phyloP scores from a whole-genome alignment of 2,888 invertebrate species.

The Pycnomerus fuliginosus region DNA sequence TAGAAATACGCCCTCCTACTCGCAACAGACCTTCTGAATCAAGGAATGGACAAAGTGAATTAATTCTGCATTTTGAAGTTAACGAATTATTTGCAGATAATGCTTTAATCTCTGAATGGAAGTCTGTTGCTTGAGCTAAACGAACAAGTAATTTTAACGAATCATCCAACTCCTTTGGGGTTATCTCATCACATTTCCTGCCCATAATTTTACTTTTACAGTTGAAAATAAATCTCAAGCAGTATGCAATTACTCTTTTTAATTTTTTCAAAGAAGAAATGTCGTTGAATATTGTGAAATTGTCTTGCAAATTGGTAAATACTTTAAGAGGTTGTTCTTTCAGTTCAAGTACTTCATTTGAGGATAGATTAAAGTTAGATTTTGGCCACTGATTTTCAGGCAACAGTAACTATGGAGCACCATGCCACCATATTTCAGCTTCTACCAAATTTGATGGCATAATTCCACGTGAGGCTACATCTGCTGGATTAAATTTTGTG shows the following conservation, averaged over 20 bases:
- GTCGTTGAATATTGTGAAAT: neutral
- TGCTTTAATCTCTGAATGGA: neutral
- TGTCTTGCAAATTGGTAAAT: neutral
- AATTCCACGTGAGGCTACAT: neutral
- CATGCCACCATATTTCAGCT: neutral
- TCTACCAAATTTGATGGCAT: neutral
- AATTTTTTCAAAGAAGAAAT: slow-evolving; percentile 1
- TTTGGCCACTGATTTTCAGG: neutral
- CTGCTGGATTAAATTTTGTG: neutral
- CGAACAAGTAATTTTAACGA: neutral
- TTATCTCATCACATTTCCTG: neutral
- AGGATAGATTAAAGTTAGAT: neutral
- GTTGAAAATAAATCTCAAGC: slow-evolving; percentile 1
- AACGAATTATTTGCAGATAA: neutral
- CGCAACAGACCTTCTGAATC: slow-evolving; percentile 15
- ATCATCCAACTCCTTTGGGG: neutral
- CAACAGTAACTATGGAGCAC: neutral
- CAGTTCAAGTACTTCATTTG: neutral
- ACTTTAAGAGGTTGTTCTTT: neutral
- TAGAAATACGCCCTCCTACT: slow-evolving; percentile 23
- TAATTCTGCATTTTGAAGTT: neutral
- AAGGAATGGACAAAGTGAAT: slow-evolving; percentile 1
- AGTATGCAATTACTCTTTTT: neutral
- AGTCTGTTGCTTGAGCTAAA: neutral
- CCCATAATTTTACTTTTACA: neutral